Percentiles rank a stretch among this genome's conserved stretches.
Evolutionary conservation across 1,140 invertebrate species (phyloP).

Genomic region (Drosophila lini): DNA sequence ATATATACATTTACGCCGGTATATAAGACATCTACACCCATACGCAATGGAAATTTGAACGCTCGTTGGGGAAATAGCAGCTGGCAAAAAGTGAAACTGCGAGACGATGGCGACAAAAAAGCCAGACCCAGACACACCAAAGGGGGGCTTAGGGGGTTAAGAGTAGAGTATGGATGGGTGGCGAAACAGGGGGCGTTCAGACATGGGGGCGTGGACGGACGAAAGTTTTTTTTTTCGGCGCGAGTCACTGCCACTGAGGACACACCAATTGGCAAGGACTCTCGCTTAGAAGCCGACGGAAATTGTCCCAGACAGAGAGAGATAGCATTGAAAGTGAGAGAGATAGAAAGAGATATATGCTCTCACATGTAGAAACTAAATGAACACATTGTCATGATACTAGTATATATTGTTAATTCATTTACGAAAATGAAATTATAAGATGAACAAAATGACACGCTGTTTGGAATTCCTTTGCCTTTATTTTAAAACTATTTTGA

Average conservation of each 20-base stretch:
- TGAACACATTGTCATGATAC: neutral
- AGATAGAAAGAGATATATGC: neutral
- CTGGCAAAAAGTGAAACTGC: slow-evolving; percentile 74
- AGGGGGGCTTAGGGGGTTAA: slow-evolving; percentile 3
- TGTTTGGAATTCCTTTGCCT: neutral
- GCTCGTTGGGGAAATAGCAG: slow-evolving; percentile 52
- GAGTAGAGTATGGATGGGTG: neutral
- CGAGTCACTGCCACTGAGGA: slow-evolving; percentile 5
- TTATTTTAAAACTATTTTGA: too few relatives aligned
- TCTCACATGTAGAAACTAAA: slow-evolving; percentile 33
- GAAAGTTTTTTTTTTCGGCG: slow-evolving; percentile 41
- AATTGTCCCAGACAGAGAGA: slow-evolving; percentile 61
- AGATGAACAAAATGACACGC: neutral
- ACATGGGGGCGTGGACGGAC: slow-evolving; percentile 51
- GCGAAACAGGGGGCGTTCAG: slow-evolving; percentile 10
- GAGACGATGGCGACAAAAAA: slow-evolving; percentile 69
- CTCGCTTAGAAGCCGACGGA: slow-evolving; percentile 44
- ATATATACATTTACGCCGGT: slow-evolving; percentile 17
- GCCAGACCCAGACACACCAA: slow-evolving; percentile 55
- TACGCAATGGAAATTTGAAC: slow-evolving; percentile 74
- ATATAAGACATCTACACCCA: slow-evolving; percentile 46
- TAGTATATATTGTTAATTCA: neutral
- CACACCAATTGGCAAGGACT: slow-evolving; percentile 64
- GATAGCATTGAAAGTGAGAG: slow-evolving; percentile 5
- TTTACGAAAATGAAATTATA: neutral